A percentile compares a stretch with the other conserved stretches of the same genome.
These are phyloP conservation scores for Lutjanus argentimaculatus DNA, from an alignment of 2,797 vertebrate species.

Conservation along the genomic window DNA sequence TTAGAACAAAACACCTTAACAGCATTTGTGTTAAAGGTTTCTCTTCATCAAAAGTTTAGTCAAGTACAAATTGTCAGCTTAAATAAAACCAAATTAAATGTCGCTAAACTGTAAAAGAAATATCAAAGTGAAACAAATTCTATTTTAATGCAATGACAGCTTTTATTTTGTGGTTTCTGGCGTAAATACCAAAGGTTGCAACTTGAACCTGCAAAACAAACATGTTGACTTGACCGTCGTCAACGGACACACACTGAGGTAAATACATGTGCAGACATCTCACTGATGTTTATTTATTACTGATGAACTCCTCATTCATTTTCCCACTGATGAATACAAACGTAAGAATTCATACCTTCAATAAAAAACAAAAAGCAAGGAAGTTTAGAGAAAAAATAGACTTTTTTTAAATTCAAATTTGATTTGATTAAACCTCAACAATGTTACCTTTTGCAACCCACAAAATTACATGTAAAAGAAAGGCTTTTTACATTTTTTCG, in stretches of 20 bases:
- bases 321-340: not conserved
- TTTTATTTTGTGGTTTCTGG: slow-evolving; percentile 19
- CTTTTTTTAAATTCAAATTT: not conserved
- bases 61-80: not conserved
- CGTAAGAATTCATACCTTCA: not conserved
- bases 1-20: not conserved
- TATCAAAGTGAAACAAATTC: not conserved
- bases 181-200: not conserved
- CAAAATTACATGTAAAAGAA: not conserved
- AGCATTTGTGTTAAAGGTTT: slow-evolving; percentile 1
- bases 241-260: not conserved
- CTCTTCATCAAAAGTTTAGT: not conserved
- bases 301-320: not conserved
- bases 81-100: not conserved
- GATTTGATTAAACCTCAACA: slow-evolving; percentile 6
- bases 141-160: not conserved
- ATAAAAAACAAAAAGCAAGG: not conserved
- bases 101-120: not conserved
- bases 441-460: not conserved
- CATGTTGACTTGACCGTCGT: not conserved
- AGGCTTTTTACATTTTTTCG: not conserved
- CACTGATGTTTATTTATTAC: not conserved
- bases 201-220: not conserved
- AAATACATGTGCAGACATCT: slow-evolving; percentile 1
- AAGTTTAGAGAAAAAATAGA: not conserved